Percentiles rank a stretch among this genome's conserved stretches.
These are phyloP conservation scores for Todiramphus saurophagus DNA, from an alignment of 2,113 vertebrate genomes.

Conservation along the genomic window DNA sequence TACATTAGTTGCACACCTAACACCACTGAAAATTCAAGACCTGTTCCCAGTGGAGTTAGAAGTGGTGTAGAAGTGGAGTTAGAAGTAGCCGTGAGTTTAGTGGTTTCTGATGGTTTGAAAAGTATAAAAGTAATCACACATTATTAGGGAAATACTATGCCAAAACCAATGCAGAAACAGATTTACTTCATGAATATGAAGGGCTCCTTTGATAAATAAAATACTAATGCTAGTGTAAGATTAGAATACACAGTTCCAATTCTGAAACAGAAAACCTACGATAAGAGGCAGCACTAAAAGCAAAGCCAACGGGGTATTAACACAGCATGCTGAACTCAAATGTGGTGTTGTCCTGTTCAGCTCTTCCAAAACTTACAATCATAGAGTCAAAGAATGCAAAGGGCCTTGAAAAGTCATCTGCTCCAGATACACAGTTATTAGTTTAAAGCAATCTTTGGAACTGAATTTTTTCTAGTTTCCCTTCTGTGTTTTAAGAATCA, in stretches of 20 bases:
- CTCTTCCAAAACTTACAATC: background rate
- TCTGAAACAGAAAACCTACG: constrained; percentile 10
- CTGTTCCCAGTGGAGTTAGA: background rate
- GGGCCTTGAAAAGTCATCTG: background rate
- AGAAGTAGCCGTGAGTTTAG: background rate
- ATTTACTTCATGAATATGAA: constrained; percentile 4
- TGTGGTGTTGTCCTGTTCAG: background rate
- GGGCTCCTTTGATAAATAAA: constrained; percentile 13
- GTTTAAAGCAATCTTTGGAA: background rate
- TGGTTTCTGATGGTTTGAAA: background rate
- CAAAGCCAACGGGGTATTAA: background rate
- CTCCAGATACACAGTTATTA: background rate
- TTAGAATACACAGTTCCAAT: background rate
- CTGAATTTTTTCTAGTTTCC: background rate
- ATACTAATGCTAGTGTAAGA: background rate
- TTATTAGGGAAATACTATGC: background rate
- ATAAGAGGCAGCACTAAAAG: background rate
- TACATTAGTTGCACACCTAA: background rate
- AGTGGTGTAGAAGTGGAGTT: background rate
- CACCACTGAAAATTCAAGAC: background rate
- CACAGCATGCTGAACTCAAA: background rate
- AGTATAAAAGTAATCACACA: background rate
- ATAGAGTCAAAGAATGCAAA: background rate
- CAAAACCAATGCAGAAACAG: background rate
- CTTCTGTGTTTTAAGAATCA: background rate